Conservation (phyloP, 2,113 vertebrate genomes). For the Gobiocypris rarus region DNA sequence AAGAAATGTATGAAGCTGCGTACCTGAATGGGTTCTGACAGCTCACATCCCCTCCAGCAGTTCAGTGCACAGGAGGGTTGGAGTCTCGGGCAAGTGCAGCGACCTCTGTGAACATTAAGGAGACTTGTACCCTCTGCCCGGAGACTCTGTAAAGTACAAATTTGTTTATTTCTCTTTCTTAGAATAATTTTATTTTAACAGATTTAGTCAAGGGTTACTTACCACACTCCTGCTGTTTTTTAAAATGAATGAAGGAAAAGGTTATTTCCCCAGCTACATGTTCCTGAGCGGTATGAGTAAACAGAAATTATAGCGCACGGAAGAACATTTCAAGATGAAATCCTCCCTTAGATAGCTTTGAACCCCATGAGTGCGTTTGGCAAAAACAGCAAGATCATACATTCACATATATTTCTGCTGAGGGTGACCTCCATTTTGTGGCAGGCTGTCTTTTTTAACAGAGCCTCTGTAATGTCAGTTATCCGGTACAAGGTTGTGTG, state of each 20-base stretch:
- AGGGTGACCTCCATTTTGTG: slow-evolving; percentile 69
- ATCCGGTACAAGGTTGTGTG: not conserved
- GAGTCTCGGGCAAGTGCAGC: slow-evolving; percentile 30
- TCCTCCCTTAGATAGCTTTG: slow-evolving; percentile 34
- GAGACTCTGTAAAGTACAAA: slow-evolving; percentile 22
- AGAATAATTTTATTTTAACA: slow-evolving; percentile 22
- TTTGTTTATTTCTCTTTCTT: slow-evolving; percentile 42
- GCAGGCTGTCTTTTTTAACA: slow-evolving; percentile 25
- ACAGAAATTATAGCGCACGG: not conserved
- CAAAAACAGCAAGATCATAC: slow-evolving; percentile 4
- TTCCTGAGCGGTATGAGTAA: slow-evolving; percentile 12
- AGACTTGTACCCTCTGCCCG: slow-evolving; percentile 4
- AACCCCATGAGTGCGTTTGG: not conserved
- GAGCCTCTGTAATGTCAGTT: not conserved
- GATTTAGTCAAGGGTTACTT: slow-evolving; percentile 28
- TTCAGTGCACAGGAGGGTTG: slow-evolving; percentile 32
- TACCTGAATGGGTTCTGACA: slow-evolving; percentile 66
- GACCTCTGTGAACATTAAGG: slow-evolving; percentile 35
- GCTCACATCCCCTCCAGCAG: slow-evolving; percentile 60
- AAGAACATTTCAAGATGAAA: slow-evolving; percentile 53
- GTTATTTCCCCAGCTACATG: not conserved
- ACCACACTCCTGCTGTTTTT: slow-evolving; percentile 2
- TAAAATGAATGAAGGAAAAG: slow-evolving; percentile 5
- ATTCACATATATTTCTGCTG: slow-evolving; percentile 17
- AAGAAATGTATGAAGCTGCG: slow-evolving; percentile 73